A percentile compares a stretch with the other conserved stretches of the same genome.
phyloP scores from a whole-genome alignment of 1,140 invertebrate genomes.

The Melipona quadrifasciata region DNA sequence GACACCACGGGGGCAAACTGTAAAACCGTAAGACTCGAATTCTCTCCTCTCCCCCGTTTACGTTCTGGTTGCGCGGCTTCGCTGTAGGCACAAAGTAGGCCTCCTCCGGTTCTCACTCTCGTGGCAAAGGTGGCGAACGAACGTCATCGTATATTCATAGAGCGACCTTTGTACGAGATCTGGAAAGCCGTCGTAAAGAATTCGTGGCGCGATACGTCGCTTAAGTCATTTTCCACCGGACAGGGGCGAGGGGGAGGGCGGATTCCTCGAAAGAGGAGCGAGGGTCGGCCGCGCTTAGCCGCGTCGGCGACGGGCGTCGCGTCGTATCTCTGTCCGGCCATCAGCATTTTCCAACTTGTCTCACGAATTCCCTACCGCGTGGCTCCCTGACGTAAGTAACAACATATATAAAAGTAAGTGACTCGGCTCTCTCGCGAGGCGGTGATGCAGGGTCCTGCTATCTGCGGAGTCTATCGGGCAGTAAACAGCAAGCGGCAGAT shows the following conservation, averaged over 20 bases:
- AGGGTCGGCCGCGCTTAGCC: slow-evolving; percentile 38
- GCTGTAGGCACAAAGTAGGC: neutral
- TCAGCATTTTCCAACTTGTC: slow-evolving; percentile 72
- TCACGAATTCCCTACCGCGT: slow-evolving; percentile 64
- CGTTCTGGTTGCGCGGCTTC: neutral
- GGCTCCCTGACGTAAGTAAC: slow-evolving; percentile 69
- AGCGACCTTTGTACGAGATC: neutral
- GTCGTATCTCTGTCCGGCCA: slow-evolving; percentile 63
- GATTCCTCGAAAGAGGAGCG: slow-evolving; percentile 42
- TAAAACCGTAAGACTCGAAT: neutral
- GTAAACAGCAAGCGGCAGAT: slow-evolving; percentile 81
- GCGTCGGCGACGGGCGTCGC: slow-evolving; percentile 61
- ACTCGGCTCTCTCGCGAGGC: slow-evolving; percentile 69
- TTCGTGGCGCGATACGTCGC: slow-evolving; percentile 17
- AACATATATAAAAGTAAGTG: slow-evolving; percentile 79
- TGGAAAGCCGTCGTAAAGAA: slow-evolving; percentile 14
- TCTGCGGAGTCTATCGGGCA: slow-evolving; percentile 81
- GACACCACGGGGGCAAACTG: fast-evolving
- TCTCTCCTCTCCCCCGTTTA: neutral
- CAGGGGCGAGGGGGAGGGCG: neutral
- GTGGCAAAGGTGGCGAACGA: neutral
- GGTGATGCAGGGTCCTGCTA: slow-evolving; percentile 77
- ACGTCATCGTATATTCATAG: neutral
- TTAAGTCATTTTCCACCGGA: slow-evolving; percentile 60
- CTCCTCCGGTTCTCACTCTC: too few relatives aligned